Evolutionary conservation across 2,888 invertebrate species (phyloP).

Genomic region (Cotesia congregata): DNA sequence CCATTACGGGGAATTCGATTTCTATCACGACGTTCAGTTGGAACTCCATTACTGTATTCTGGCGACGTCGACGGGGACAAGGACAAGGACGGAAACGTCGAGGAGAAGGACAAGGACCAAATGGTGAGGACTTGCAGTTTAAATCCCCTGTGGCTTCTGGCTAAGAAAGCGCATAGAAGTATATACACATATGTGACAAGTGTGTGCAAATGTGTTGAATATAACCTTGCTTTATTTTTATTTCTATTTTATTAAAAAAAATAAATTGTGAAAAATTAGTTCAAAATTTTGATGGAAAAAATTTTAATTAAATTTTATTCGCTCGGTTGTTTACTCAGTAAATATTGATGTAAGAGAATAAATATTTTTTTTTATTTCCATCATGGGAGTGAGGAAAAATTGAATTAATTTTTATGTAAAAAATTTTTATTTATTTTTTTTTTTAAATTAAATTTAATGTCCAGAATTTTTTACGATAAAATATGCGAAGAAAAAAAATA

Average conservation of each 20-base stretch:
- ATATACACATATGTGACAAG: neutral
- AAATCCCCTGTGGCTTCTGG: constrained; percentile 27
- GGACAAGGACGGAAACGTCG: neutral
- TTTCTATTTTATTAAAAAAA: no score
- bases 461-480: no score
- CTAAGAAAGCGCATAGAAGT: constrained; percentile 12
- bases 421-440: no score
- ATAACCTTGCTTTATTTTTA: no score
- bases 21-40: constrained; percentile 43
- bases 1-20: constrained; percentile 48
- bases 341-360: neutral
- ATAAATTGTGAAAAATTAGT: no score
- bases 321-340: neutral
- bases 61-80: constrained; percentile 7
- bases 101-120: constrained; percentile 4
- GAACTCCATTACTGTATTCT: constrained; percentile 46
- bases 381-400: no score
- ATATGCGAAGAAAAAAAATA: neutral
- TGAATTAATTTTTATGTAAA: no score
- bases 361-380: neutral
- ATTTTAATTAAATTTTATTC: neutral
- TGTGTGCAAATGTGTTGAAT: neutral
- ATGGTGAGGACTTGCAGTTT: neutral
- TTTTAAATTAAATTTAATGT: no score
- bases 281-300: neutral